Base-by-base conservation (phyloP, 2,797 vertebrate genomes). In the Dendrocincla tyrannina region DNA sequence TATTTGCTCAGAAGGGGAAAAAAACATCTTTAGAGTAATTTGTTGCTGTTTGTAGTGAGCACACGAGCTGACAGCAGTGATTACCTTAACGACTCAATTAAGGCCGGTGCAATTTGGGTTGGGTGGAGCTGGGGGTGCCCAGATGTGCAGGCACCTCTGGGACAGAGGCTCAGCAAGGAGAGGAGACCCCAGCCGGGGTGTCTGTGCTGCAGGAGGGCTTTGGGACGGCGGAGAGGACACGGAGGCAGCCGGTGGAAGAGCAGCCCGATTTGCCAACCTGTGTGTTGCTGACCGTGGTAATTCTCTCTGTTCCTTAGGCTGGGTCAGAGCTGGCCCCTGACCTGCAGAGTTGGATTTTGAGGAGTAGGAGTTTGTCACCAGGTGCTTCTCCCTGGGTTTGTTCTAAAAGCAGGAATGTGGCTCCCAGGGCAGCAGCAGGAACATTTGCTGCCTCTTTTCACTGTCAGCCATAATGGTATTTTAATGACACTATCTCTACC, bases 11-110 rank as follows among this genome's bases (percentile, higher is more conserved):
- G 83, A 53, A 62, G 67, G 63, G 76, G 42, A 59, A 85, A 87
- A 42, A 60, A 87, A 77, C 3, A 0, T 4, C 8, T n/a, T 35
- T 7, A 18, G 35, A 68, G n/a, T 72, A 28, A 92, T 86, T 90
- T 17, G 62, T 14, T 66, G 56, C 11, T 55, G 68, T 69, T 93
- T 11, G 41, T 72, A 60, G 85, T 7, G 55, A 91, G 87, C 35
- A 2, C 41, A 14, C 0, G 24, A 35, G 53, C 14, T 10, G 78
- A 66, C 64, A 39, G 69, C 52, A 23, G 59, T 30, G 67, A 93
- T 93, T 81, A 9, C 37, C 35, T 91, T 95, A 91, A 96, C 91
- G 84, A 84, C 42, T 37, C 78, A 75, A 85, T 93, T 77, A 74
- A 89, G 64, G 28, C 25, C 28, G 5, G 20, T 28, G 55, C 25